Base-by-base conservation (phyloP, 2,797 vertebrate species). In the Ambastaia sidthimunki region DNA sequence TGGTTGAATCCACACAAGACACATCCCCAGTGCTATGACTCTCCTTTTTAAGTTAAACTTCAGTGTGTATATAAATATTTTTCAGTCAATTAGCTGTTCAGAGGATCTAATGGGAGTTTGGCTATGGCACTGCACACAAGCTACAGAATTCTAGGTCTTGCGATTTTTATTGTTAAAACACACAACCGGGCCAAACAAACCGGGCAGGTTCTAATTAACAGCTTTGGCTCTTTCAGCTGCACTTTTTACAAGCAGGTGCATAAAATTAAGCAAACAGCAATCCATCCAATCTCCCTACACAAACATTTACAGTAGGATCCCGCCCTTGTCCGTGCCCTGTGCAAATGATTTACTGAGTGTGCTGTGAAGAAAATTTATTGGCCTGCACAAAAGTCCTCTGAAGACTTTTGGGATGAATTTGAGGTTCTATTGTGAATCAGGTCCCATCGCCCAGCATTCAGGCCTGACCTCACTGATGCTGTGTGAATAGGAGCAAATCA, bases 51-150 rank as follows among this genome's bases (percentile, higher is more conserved):
- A 84, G 60, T 82, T 82, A 73, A 74, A 82, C 73, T 84, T 86
- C 66, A 71, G 47, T 77, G 31, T 52, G 76, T 85, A 70, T 74
- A 77, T 82, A 83, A 83, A 80, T 83, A 82, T 83, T 67, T 59
- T 28, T 54, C 23, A 74, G 80, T 78, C 80, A 84, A 84, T 82
- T 86, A 84, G 77, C 7, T 55, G 59, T 71, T 82, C 52, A 16
- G n/a, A 66, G 19, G 13, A 55, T 44, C 59, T 74, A 67, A 76
- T 72, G 67, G 62, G 54, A 80, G 66, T 44, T 75, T 50, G 67
- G 54, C 34, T 18, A 59, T 34, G 81, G 18, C 4, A 13, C 41
- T 19, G 60, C 60, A 72, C 55, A 34, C 5, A 28, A 3, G 0
- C n/a, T 55, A 65, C 44, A 4, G 34, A 72, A 21, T 18, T 72